phyloP scores from a whole-genome alignment of 2,113 vertebrate genomes.

The Nyctibius bracteatus region DNA sequence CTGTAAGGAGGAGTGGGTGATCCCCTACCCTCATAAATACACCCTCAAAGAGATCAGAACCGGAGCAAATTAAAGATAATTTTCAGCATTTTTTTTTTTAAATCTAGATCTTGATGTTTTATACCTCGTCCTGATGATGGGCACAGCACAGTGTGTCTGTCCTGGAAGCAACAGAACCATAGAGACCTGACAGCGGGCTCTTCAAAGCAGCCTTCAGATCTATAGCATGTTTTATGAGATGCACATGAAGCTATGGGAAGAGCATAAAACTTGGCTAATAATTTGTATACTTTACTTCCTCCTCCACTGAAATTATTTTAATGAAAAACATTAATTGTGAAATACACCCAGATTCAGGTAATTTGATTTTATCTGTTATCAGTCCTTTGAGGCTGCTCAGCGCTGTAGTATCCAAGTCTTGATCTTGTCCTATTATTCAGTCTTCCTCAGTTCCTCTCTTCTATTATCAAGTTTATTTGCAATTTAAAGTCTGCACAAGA shows the following conservation, averaged over 20 bases:
- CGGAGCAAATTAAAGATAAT: background rate
- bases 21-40: background rate
- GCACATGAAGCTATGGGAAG: background rate
- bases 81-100: background rate
- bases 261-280: background rate
- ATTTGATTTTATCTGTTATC: slow-evolving; percentile 33
- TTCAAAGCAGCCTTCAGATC: background rate
- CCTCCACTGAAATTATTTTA: slow-evolving; percentile 2
- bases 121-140: background rate
- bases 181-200: background rate
- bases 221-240: background rate
- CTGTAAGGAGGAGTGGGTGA: accelerated
- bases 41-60: background rate
- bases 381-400: background rate
- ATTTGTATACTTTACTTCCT: background rate
- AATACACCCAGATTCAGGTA: background rate
- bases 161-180: background rate
- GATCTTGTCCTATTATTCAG: slow-evolving; percentile 5
- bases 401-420: background rate
- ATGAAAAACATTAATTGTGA: slow-evolving; percentile 41
- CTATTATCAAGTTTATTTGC: background rate
- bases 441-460: background rate
- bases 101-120: background rate
- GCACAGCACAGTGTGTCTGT: accelerated
- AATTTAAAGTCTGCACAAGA: background rate